Conservation (phyloP, 2,888 invertebrate species). For the Agonopterix arenella region DNA sequence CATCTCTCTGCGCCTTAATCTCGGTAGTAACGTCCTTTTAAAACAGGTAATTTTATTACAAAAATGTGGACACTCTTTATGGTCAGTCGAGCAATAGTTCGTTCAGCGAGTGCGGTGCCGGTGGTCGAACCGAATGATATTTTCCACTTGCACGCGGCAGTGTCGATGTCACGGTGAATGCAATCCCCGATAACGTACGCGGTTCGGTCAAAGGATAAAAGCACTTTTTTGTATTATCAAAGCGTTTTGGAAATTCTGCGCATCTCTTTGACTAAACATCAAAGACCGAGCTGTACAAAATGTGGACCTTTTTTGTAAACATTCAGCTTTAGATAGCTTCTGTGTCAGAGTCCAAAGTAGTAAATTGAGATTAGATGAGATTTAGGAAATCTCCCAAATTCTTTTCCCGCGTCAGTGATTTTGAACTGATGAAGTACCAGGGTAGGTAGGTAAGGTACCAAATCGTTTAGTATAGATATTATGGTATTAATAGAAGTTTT, state of each 20-base stretch:
- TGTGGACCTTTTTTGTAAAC: slow-evolving; percentile 16
- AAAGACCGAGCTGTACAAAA: slow-evolving; percentile 25
- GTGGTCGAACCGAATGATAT: slow-evolving; percentile 29
- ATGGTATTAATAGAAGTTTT: too few relatives aligned
- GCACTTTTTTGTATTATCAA: slow-evolving; percentile 40
- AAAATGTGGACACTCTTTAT: slow-evolving; percentile 68
- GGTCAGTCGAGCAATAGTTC: slow-evolving; percentile 54
- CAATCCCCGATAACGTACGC: slow-evolving; percentile 46
- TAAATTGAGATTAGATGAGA: too few relatives aligned
- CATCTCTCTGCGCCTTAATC: slow-evolving; percentile 72
- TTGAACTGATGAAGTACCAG: too few relatives aligned
- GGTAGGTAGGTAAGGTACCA: too few relatives aligned
- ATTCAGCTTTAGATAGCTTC: slow-evolving; percentile 2
- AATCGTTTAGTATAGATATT: too few relatives aligned
- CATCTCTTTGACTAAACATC: slow-evolving; percentile 44
- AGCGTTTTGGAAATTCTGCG: slow-evolving; percentile 44
- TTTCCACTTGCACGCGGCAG: slow-evolving; percentile 40
- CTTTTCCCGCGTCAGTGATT: too few relatives aligned
- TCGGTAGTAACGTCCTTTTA: slow-evolving; percentile 75
- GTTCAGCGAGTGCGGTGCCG: slow-evolving; percentile 31
- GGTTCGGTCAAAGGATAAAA: slow-evolving; percentile 58
- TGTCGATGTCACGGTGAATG: slow-evolving; percentile 40
- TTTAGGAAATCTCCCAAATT: too few relatives aligned
- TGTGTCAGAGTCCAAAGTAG: too few relatives aligned
- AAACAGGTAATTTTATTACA: slow-evolving; percentile 76